Base-by-base conservation (phyloP, 2,113 vertebrate genomes). In the Turdus rufiventris region DNA sequence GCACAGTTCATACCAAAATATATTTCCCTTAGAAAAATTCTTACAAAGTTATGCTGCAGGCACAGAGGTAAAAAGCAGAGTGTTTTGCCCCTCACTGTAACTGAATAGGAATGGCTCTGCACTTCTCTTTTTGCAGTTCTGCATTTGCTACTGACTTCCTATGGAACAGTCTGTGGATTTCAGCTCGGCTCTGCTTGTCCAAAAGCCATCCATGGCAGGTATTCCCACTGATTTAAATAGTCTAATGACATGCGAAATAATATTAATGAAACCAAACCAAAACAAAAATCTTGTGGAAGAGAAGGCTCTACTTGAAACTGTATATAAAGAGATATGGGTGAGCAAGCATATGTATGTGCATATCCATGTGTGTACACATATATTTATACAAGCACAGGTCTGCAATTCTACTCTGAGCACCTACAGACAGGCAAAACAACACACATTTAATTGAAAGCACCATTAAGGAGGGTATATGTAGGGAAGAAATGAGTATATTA, bases 21-120 rank as follows among this genome's bases (percentile, higher is more conserved):
- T 75, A 72, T 85, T 92, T 62, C 42, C 15, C 19, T 57, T 51
- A 56, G 53, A 88, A 79, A 78, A 86, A 66, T 81, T 67, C 72
- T 78, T 48, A 42, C 9, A 29, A 85, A 95, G 62, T 83, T 87
- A 68, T 67, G 34, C 61, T 57, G 50, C 70, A 50, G 34, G 61
- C 53, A 79, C 6, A 36, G 60, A 43, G 76, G 61, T 57, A 85
- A 56, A 91, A 86, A 66, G 16, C 60, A 34, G 47, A 26, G 38
- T 34, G 36, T 26, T 94, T 89, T 92, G 18, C 33, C 85, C 17
- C 66, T 91, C 24, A 2, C 18, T 43, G 13, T 29, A 51, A 63
- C 58, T 18, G 36, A 24, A 14, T 8, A 75, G 11, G 5, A 38
- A 58, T 0, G 7, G 36, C 56, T 51, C n/a, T 1, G 6, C 48